These are phyloP conservation scores for Mormyrops boulengeri DNA, from an alignment of 2,797 vertebrate species.

Conservation along the genomic window DNA sequence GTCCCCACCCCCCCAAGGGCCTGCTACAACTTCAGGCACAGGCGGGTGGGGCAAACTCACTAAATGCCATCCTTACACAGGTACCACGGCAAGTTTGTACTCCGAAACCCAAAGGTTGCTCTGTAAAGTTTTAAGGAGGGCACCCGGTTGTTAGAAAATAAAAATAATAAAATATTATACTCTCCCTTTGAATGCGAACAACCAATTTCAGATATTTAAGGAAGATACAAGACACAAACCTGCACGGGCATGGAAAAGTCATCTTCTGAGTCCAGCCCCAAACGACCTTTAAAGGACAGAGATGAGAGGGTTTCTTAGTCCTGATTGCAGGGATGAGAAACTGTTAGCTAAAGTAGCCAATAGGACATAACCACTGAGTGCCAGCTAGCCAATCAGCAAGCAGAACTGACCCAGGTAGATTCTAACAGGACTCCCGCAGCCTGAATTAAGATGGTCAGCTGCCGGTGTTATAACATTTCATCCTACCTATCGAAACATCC, in stretches of 20 bases:
- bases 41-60: neutral
- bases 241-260: conserved; percentile 86
- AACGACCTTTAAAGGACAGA: conserved; percentile 68
- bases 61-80: neutral
- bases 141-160: neutral
- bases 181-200: neutral
- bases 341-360: neutral
- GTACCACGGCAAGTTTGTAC: neutral
- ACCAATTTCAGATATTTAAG: neutral
- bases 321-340: neutral
- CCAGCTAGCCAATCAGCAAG: neutral
- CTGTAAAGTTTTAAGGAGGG: neutral
- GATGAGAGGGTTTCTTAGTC: neutral
- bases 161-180: neutral
- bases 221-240: conserved; percentile 54
- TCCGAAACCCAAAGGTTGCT: neutral
- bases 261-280: conserved; percentile 94
- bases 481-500: neutral
- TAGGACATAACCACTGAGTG: neutral
- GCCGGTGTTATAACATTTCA: neutral
- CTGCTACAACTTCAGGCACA: neutral
- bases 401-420: no score
- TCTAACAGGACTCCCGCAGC: neutral
- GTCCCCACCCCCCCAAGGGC: neutral
- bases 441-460: neutral